Base-by-base conservation (phyloP, 1,140 invertebrate species). In the Phymastichus coffea region DNA sequence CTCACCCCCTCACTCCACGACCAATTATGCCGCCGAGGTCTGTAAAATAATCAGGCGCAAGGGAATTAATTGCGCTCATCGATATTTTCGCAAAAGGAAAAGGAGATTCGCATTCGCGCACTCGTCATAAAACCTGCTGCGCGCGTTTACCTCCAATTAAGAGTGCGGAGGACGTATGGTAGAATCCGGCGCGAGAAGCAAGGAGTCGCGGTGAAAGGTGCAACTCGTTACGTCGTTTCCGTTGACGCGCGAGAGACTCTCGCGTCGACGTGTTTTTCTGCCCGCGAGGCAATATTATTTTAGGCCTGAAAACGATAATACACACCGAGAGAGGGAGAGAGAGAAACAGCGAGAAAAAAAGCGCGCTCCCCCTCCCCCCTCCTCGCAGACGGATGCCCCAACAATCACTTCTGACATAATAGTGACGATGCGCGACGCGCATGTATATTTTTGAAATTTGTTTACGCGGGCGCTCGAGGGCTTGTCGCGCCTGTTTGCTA, bases 271-370 rank as follows among this genome's bases (percentile, higher is more conserved):
- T 59, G 48, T 59, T 53, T 59, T 25, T 40, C 25, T 59, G 30
- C 41, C 15, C 22, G 17, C 8, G 47, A 25, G 41, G 51, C 33
- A 59, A 59, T 59, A 59, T 59, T 59, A 59, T 51, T 59, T 59
- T 47, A 59, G 49, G 41, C 28, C 41, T 20, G 4, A n/a, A n/a
- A n/a, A 22, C 12, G 28, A 43, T 47, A 53, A 53, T 52, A 44
- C 8, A 26, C 9, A 4, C 1, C 9, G n/a, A 14, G 47, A 26
- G 19, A n/a, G n/a, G n/a, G n/a, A n/a, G n/a, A n/a, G n/a, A n/a
- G n/a, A n/a, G 47, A 33, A 15, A 20, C 26, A 33, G 30, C 4
- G 10, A 33, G 49, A 35, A 49, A 57, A 49, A 53, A 53, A 26
- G 8, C 20, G n/a, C n/a, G n/a, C n/a, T n/a, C n/a, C n/a, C n/a